Conservation (phyloP, 2,888 invertebrate genomes). For the Dynastes maya region DNA sequence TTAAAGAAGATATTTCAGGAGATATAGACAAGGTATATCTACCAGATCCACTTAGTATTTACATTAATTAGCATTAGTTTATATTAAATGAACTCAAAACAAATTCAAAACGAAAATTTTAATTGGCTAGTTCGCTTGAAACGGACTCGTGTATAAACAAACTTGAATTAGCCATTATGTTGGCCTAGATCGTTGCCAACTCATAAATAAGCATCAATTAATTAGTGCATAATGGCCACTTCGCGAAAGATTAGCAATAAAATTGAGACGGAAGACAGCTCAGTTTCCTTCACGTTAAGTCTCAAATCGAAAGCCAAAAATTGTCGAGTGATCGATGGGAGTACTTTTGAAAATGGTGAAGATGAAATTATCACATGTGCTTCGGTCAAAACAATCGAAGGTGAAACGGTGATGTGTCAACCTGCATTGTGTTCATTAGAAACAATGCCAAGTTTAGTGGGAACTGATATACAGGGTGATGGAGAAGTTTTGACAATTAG, state of each 20-base stretch:
- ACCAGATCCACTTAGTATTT: too few species aligned
- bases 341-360: not conserved
- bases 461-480: slow-evolving; percentile 24
- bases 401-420: not conserved
- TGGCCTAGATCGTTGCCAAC: slow-evolving; percentile 15
- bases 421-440: not conserved
- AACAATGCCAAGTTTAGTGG: slow-evolving; percentile 15
- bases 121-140: too few species aligned
- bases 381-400: not conserved
- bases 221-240: slow-evolving; percentile 7
- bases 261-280: not conserved
- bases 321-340: not conserved
- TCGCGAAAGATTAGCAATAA: slow-evolving; percentile 2
- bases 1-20: slow-evolving; percentile 54
- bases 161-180: not conserved
- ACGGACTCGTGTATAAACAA: not conserved
- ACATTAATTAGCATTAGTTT: too few species aligned
- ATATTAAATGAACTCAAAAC: too few species aligned
- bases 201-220: slow-evolving; percentile 28
- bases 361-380: not conserved
- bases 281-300: slow-evolving; percentile 1
- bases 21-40: slow-evolving; percentile 55
- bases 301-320: slow-evolving; percentile 7
- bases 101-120: too few species aligned
- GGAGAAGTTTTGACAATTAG: slow-evolving; percentile 28